Conservation (phyloP, 2,888 invertebrate species). For the Hoplodrina ambigua region DNA sequence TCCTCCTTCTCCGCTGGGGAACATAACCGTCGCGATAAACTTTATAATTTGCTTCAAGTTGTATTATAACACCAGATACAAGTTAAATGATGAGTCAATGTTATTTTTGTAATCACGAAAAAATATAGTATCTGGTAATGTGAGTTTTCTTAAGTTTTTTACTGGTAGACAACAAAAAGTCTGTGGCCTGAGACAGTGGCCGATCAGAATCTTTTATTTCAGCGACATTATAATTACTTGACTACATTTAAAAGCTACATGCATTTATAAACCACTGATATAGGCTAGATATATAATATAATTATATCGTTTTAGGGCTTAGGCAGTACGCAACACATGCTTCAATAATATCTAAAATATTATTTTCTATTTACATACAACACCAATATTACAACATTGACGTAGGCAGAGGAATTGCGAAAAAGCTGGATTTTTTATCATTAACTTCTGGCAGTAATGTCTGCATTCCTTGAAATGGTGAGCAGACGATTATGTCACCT, state of each 20-base stretch:
- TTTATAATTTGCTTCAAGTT: not conserved
- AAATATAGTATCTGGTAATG: no score
- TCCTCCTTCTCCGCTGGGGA: slow-evolving; percentile 91
- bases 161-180: not conserved
- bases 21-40: not conserved
- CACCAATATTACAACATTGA: slow-evolving; percentile 60
- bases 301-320: slow-evolving; percentile 21
- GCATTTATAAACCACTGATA: slow-evolving; percentile 17
- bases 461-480: not conserved
- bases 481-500: not conserved
- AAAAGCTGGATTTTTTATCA: slow-evolving; percentile 2
- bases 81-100: no score
- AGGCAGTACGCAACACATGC: slow-evolving; percentile 64
- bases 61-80: no score
- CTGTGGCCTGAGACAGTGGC: slow-evolving; percentile 4
- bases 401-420: slow-evolving; percentile 48
- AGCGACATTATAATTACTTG: not conserved
- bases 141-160: no score
- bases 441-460: not conserved
- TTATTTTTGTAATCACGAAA: no score
- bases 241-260: slow-evolving; percentile 30
- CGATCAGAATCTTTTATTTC: not conserved
- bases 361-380: slow-evolving; percentile 37
- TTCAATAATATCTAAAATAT: slow-evolving; percentile 19
- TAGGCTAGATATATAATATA: not conserved